phyloP scores from a whole-genome alignment of 2,797 vertebrate genomes.

The Pampus argenteus region DNA sequence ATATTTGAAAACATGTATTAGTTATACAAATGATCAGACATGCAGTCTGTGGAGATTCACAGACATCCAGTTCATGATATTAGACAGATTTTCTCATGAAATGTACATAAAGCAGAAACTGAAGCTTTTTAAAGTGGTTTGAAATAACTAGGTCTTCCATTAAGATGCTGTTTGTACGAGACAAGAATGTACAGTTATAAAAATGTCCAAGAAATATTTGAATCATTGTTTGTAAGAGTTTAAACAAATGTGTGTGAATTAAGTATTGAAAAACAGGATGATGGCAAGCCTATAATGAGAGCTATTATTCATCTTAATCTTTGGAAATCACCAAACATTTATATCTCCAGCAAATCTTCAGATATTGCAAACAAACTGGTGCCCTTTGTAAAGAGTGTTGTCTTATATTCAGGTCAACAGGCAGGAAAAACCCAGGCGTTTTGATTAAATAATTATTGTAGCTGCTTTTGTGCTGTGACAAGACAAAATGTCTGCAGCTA shows the following conservation, averaged over 20 bases:
- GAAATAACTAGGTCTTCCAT: neutral
- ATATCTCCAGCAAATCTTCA: neutral
- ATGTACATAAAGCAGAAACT: neutral
- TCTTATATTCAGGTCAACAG: neutral
- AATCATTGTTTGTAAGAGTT: no score
- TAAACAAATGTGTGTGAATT: no score
- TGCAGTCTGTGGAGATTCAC: no score
- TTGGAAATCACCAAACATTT: no score
- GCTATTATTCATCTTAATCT: no score
- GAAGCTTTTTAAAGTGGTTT: neutral
- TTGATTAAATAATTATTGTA: neutral
- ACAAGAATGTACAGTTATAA: neutral
- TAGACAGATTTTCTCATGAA: neutral
- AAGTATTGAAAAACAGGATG: no score
- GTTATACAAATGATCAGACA: no score
- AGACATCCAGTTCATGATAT: no score
- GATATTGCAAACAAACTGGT: neutral
- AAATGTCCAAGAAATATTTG: no score
- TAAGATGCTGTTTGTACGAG: neutral
- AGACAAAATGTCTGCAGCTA: neutral
- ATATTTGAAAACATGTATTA: no score
- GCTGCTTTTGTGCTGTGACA: neutral
- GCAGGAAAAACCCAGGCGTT: neutral
- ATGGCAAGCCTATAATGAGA: no score
- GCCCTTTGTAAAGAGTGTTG: neutral